A percentile compares a stretch with the other conserved stretches of the same genome.
These are phyloP conservation scores for Meda fulgida DNA, from an alignment of 2,797 vertebrate genomes.

Conservation along the genomic window DNA sequence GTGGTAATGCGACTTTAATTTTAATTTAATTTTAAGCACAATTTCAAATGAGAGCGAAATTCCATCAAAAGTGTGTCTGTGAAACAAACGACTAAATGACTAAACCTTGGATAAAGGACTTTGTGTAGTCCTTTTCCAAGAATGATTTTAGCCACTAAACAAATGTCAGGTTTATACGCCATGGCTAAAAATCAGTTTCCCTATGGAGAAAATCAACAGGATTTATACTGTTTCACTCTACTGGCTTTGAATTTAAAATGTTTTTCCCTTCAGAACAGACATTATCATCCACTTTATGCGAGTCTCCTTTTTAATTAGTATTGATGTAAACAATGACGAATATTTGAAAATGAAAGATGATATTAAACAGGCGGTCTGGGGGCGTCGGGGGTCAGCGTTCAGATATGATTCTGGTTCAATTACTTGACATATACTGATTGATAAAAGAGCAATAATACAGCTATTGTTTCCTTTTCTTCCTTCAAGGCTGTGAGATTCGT, in stretches of 20 bases:
- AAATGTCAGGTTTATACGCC: background rate
- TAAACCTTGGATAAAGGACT: background rate
- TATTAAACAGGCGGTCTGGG: background rate
- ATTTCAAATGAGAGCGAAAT: too few relatives aligned
- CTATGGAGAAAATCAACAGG: background rate
- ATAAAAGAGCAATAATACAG: conserved; percentile 1
- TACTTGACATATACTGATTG: background rate
- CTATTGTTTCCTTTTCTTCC: conserved; percentile 16
- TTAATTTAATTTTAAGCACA: too few relatives aligned
- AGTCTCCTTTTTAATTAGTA: conserved; percentile 8
- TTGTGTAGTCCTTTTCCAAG: background rate
- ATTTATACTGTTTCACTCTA: background rate
- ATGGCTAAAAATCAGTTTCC: background rate
- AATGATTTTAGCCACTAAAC: background rate
- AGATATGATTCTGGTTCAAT: conserved; percentile 22
- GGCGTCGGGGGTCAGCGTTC: background rate
- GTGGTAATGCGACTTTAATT: background rate
- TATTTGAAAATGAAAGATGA: background rate
- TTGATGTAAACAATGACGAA: conserved; percentile 1
- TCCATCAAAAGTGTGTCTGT: too few relatives aligned
- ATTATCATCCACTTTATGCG: background rate
- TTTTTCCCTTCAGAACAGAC: background rate
- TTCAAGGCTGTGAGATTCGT: conserved; percentile 7
- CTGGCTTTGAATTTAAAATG: background rate
- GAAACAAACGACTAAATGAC: too few relatives aligned